These are phyloP conservation scores for Xiphydria camelus DNA, from an alignment of 2,888 invertebrate genomes.

Conservation along the genomic window DNA sequence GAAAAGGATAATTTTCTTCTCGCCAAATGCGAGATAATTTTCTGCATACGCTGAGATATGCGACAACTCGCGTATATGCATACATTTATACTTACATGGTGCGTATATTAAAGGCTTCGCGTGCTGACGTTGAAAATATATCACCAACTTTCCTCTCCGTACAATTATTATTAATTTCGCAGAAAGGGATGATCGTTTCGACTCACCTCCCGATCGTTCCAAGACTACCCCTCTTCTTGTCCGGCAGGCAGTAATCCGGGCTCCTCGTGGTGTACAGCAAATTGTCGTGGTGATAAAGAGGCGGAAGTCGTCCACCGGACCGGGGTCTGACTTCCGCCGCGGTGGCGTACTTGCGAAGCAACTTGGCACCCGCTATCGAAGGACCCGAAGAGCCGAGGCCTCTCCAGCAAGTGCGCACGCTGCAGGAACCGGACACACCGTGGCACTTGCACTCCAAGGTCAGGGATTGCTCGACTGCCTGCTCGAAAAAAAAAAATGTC, in stretches of 20 bases:
- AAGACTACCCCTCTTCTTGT: constrained; percentile 72
- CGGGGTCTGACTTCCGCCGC: constrained; percentile 60
- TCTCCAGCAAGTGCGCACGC: constrained; percentile 81
- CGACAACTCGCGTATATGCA: too few relatives aligned
- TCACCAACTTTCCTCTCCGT: too few relatives aligned
- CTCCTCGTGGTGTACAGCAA: constrained; percentile 78
- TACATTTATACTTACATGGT: too few relatives aligned
- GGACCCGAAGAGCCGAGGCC: constrained; percentile 63
- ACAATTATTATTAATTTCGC: not conserved
- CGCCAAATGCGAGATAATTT: too few relatives aligned
- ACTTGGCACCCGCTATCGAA: constrained; percentile 61
- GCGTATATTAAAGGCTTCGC: too few relatives aligned
- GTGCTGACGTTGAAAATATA: too few relatives aligned
- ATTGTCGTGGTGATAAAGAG: constrained; percentile 60
- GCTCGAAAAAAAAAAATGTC: not conserved
- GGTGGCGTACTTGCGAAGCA: constrained; percentile 65
- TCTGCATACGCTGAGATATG: too few relatives aligned
- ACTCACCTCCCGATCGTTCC: constrained; percentile 77
- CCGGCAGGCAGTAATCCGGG: constrained; percentile 81
- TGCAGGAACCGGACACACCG: constrained; percentile 83
- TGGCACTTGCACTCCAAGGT: constrained; percentile 78
- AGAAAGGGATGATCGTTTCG: not conserved
- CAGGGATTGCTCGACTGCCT: constrained; percentile 69
- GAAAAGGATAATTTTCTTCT: too few relatives aligned
- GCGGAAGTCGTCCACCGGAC: constrained; percentile 51